These are phyloP conservation scores for Menidia beryllina DNA, from an alignment of 2,113 vertebrate genomes.

Conservation along the genomic window DNA sequence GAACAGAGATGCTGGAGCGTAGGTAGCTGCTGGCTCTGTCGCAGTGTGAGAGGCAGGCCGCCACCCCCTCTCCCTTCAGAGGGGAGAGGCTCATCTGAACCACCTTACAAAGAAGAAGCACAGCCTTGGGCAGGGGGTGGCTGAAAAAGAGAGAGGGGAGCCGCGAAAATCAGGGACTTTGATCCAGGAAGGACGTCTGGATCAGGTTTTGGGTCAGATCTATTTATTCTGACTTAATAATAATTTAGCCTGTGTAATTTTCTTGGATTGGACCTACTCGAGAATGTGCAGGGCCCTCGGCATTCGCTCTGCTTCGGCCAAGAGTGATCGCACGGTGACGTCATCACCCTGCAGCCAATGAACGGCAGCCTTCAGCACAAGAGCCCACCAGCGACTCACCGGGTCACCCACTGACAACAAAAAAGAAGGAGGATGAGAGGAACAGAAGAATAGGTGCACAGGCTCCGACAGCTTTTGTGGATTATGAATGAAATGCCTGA, in stretches of 20 bases:
- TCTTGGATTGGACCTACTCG: slow-evolving; percentile 83
- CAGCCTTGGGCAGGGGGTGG: slow-evolving; percentile 90
- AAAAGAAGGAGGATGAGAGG: background rate
- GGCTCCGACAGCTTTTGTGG: background rate
- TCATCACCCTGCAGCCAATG: slow-evolving; percentile 95
- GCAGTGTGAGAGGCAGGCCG: slow-evolving; percentile 86
- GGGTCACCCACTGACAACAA: slow-evolving; percentile 86
- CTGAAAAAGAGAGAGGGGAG: slow-evolving; percentile 73
- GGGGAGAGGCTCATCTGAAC: slow-evolving; percentile 89
- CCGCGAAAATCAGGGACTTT: background rate
- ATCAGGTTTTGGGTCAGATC: too few species aligned
- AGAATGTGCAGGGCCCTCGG: slow-evolving; percentile 90
- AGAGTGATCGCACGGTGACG: slow-evolving; percentile 81
- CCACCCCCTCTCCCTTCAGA: slow-evolving; percentile 89
- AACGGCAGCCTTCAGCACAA: slow-evolving; percentile 87
- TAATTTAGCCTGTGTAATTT: background rate
- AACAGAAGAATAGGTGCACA: background rate
- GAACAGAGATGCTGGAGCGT: slow-evolving; percentile 87
- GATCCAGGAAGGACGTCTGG: background rate
- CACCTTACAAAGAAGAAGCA: slow-evolving; percentile 89
- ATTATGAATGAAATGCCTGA: background rate
- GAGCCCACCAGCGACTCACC: slow-evolving; percentile 95
- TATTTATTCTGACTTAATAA: too few species aligned
- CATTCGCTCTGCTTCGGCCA: slow-evolving; percentile 90
- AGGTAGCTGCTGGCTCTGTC: slow-evolving; percentile 92